Conservation (phyloP, 2,888 invertebrate genomes). For the Dasypolia templi region DNA sequence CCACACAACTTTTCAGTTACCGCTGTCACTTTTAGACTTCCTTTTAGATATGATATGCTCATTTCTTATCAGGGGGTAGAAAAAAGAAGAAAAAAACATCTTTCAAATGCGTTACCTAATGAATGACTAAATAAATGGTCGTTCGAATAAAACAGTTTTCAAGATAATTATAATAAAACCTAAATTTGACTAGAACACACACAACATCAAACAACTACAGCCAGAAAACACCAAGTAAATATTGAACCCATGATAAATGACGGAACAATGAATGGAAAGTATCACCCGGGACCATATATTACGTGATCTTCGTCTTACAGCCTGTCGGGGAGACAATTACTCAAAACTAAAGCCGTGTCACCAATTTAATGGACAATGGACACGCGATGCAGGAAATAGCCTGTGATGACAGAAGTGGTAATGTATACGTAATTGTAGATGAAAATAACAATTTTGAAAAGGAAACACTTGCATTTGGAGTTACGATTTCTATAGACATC, state of each 20-base stretch:
- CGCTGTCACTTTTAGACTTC: background rate
- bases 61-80: background rate
- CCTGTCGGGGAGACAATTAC: conserved; percentile 75
- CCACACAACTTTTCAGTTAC: background rate
- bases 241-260: conserved; percentile 66
- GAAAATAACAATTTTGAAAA: background rate
- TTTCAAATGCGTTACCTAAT: too few relatives aligned
- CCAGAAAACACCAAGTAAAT: conserved; percentile 41
- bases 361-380: conserved; percentile 78
- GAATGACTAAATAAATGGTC: background rate
- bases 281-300: conserved; percentile 64
- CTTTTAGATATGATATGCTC: too few relatives aligned
- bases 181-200: background rate
- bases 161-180: conserved; percentile 2
- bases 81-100: too few relatives aligned
- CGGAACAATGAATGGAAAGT: conserved; percentile 63
- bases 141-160: background rate
- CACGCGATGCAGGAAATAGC: conserved; percentile 73
- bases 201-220: conserved; percentile 19
- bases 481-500: background rate
- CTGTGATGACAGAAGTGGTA: conserved; percentile 53
- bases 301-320: conserved; percentile 69
- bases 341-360: conserved; percentile 79
- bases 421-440: conserved; percentile 29
- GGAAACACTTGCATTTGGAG: background rate